phyloP scores from a whole-genome alignment of 2,797 vertebrate genomes.

The Danio choprae region DNA sequence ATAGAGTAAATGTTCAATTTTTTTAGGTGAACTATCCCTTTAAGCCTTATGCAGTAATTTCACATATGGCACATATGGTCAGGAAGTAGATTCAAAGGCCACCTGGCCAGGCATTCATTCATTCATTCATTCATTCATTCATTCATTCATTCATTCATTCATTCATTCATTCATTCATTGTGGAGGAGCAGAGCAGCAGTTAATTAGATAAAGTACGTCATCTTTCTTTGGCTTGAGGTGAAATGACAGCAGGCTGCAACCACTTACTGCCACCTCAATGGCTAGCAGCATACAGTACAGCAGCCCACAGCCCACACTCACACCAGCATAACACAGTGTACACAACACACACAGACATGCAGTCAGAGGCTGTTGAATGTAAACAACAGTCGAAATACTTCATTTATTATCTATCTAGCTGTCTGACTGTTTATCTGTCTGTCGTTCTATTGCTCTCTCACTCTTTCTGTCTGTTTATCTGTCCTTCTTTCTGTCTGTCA shows the following conservation, averaged over 20 bases:
- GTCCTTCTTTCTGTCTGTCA: neutral
- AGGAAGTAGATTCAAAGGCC: neutral
- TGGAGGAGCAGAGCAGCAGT: conserved; percentile 4
- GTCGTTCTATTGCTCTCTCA: neutral
- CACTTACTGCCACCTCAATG: conserved; percentile 29
- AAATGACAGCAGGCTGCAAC: conserved; percentile 39
- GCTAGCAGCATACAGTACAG: neutral
- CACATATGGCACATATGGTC: neutral
- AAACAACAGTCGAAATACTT: conserved; percentile 3
- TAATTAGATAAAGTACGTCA: conserved; percentile 43
- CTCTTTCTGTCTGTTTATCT: neutral
- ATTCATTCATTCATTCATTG: neutral
- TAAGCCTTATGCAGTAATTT: neutral
- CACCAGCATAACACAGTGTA: conserved; percentile 27
- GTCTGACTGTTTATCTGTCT: neutral
- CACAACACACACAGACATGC: conserved; percentile 4
- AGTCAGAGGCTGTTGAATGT: conserved; percentile 20
- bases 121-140: no score
- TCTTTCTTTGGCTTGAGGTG: conserved; percentile 35
- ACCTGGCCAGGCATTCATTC: neutral
- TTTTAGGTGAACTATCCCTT: neutral
- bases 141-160: no score
- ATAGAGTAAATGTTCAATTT: neutral
- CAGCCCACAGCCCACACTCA: neutral
- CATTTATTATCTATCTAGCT: neutral